Evolutionary conservation across 2,113 vertebrate species (phyloP), one percentile per base, ranked within the genome.

Genomic region (Electrona antarctica): DNA sequence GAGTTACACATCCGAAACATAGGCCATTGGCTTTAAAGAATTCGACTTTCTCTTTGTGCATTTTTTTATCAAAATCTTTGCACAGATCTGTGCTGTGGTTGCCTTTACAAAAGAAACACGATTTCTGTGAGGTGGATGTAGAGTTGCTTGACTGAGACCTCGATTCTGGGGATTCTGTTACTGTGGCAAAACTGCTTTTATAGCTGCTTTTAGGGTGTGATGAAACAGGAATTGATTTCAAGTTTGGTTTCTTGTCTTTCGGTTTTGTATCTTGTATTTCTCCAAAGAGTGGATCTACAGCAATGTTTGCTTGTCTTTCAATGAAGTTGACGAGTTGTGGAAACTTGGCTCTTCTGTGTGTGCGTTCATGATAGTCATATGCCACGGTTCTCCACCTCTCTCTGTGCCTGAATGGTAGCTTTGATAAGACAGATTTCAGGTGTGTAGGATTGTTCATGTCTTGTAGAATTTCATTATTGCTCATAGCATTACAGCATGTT

Each of bases 1-100:
- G 21, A 21, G 48, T 7, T 13, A 73, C 41, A 41, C 62, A 73
- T 3, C 62, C 71, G 51, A 73, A 73, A 41, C 62, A 73, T 9
- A 73, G 10, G 13, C 72, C 48, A 15, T 68, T 68, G 0, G 5
- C 54, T 47, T 61, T 66, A 8, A 74, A 21, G 9, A 74, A 33
- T 4, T 74, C 71, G n/a, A 59, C 56, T 11, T 14, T 46, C 28
- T 12, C 48, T 4, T 74, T 67, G 4, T 55, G 8, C 13, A 8
- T 67, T 13, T 50, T 41, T 7, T 62, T 41, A 7, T 45, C 9
- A 10, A 41, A 46, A 2, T 62, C n/a, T 64, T 64, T 47, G 14
- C 63, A 64, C 41, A 9, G 7, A 6, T 47, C 63, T 11, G n/a
- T 50, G 6, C 7, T 14, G 21, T 65, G 45, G 3, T 50, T 12